phyloP scores from a whole-genome alignment of 2,797 vertebrate species.

The Lagothrix lagotricha region DNA sequence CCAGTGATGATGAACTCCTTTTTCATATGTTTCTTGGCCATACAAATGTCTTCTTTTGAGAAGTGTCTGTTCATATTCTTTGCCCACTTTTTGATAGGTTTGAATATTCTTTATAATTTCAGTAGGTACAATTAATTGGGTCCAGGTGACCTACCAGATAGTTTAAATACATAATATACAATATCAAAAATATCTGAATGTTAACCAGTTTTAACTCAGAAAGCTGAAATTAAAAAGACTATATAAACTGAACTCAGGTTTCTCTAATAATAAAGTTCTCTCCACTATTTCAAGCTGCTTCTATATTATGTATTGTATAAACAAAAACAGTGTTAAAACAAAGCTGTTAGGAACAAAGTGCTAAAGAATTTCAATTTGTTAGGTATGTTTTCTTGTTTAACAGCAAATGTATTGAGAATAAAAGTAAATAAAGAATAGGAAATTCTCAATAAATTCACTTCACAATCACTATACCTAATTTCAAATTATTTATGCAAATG shows the following conservation, averaged over 20 bases:
- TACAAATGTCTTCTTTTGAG: no score
- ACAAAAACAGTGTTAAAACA: background rate
- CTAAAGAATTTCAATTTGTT: background rate
- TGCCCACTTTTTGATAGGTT: no score
- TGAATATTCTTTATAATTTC: background rate
- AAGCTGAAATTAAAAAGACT: background rate
- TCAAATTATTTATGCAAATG: slow-evolving; percentile 10
- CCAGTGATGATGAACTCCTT: no score
- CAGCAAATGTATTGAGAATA: background rate
- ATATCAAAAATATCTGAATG: background rate
- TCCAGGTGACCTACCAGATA: background rate
- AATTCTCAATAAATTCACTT: background rate
- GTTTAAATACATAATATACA: background rate
- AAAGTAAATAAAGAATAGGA: no score
- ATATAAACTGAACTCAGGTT: background rate
- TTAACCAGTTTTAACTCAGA: background rate
- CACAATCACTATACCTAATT: background rate
- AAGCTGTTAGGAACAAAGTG: background rate
- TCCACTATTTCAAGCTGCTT: background rate
- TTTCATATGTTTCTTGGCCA: no score
- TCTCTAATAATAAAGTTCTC: background rate
- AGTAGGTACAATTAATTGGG: background rate
- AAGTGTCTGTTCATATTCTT: no score
- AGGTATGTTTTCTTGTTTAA: background rate
- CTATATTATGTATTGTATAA: background rate